Evolutionary conservation across 2,113 vertebrate genomes (phyloP).

Genomic region (Sander lucioperca): DNA sequence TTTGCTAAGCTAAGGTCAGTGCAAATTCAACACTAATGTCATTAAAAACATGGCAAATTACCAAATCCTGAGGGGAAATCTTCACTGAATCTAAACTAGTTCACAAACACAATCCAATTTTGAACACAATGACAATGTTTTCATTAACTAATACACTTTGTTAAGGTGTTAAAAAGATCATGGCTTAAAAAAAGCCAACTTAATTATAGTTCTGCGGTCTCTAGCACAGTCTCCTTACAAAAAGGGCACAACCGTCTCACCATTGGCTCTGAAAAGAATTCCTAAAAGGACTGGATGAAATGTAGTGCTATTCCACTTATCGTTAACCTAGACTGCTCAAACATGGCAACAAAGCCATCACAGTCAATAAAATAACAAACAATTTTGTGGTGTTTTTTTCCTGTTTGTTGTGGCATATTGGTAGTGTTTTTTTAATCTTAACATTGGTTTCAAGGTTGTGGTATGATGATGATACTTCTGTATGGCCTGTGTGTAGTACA

Average conservation of each 20-base stretch:
- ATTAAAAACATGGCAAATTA: background rate
- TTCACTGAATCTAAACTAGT: background rate
- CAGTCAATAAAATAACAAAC: conserved; percentile 4
- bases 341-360: conserved; percentile 11
- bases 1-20: background rate
- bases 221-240: background rate
- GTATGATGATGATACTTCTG: conserved; percentile 1
- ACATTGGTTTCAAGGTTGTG: conserved; percentile 34
- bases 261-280: background rate
- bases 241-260: background rate
- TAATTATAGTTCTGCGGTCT: background rate
- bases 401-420: conserved; percentile 11
- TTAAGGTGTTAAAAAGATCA: background rate
- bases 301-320: background rate
- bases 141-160: background rate
- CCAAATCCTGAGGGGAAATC: background rate
- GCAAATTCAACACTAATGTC: background rate
- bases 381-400: background rate
- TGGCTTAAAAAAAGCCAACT: background rate
- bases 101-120: background rate
- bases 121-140: background rate
- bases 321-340: conserved; percentile 4
- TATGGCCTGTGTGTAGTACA: background rate
- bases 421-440: background rate
- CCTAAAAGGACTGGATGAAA: background rate